phyloP scores from a whole-genome alignment of 2,888 invertebrate genomes.

The Hirtodrosophila confusa region DNA sequence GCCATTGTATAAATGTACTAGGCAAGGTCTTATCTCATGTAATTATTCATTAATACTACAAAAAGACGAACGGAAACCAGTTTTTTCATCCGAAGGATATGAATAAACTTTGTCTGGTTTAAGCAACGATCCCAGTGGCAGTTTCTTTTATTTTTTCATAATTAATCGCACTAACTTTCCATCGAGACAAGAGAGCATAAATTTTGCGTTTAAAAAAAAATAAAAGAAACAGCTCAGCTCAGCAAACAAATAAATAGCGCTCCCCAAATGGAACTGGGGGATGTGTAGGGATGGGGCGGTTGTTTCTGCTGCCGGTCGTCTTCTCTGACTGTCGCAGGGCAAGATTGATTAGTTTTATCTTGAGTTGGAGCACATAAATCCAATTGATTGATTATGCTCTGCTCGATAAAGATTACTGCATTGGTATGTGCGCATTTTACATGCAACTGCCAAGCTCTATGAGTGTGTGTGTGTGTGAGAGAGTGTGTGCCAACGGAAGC shows the following conservation, averaged over 20 bases:
- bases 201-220: conserved; percentile 28
- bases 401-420: conserved; percentile 77
- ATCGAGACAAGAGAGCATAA: conserved; percentile 39
- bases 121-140: conserved; percentile 13
- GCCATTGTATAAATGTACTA: too few species aligned
- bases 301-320: conserved; percentile 34
- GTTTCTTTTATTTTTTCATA: conserved; percentile 29
- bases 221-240: conserved; percentile 26
- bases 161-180: conserved; percentile 63
- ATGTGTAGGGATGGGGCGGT: conserved; percentile 11
- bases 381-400: conserved; percentile 83
- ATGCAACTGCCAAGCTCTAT: conserved; percentile 38
- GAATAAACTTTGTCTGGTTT: conserved; percentile 12
- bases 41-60: background rate
- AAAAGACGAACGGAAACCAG: background rate
- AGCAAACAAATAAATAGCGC: conserved; percentile 54
- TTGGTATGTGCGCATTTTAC: conserved; percentile 57
- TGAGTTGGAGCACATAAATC: conserved; percentile 82
- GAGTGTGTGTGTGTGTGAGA: conserved; percentile 21
- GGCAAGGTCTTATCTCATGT: too few species aligned
- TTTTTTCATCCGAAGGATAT: conserved; percentile 16
- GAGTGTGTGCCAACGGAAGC: conserved; percentile 59
- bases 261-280: conserved; percentile 25
- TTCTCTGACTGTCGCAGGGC: conserved; percentile 65
- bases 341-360: conserved; percentile 84